phyloP scores from a whole-genome alignment of 35 echinoderm and acorn worm genomes.

The Ptychodera flava region DNA sequence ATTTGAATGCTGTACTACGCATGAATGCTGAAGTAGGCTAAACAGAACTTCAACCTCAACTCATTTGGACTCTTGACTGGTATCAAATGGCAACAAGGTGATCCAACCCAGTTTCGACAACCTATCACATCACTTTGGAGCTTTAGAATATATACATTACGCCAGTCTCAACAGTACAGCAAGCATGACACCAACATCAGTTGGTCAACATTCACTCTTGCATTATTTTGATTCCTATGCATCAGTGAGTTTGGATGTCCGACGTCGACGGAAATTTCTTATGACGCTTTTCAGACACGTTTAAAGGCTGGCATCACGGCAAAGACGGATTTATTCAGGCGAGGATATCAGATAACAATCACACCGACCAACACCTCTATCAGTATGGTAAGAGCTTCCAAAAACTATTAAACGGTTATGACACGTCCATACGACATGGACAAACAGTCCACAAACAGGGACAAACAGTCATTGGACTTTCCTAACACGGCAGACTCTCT shows the following conservation, averaged over 20 bases:
- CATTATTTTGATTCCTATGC: neutral
- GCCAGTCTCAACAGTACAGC: neutral
- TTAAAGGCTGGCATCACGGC: neutral
- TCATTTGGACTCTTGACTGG: neutral
- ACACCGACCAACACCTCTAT: no score
- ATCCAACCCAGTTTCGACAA: no score
- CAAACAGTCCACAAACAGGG: no score
- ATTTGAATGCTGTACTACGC: neutral
- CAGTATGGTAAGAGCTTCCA: no score
- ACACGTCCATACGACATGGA: no score
- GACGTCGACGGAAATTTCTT: neutral
- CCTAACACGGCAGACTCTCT: no score
- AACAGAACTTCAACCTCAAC: neutral
- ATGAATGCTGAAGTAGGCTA: neutral
- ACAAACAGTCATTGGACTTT: no score
- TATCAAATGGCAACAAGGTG: no score
- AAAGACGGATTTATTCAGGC: no score
- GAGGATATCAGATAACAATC: no score
- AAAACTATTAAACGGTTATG: no score
- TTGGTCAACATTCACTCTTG: neutral
- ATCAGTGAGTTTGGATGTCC: neutral
- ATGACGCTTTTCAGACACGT: neutral
- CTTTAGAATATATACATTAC: neutral
- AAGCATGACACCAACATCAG: neutral
- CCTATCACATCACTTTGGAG: neutral